Conservation (phyloP, 2,797 vertebrate genomes). For the Glyptemys insculpta region DNA sequence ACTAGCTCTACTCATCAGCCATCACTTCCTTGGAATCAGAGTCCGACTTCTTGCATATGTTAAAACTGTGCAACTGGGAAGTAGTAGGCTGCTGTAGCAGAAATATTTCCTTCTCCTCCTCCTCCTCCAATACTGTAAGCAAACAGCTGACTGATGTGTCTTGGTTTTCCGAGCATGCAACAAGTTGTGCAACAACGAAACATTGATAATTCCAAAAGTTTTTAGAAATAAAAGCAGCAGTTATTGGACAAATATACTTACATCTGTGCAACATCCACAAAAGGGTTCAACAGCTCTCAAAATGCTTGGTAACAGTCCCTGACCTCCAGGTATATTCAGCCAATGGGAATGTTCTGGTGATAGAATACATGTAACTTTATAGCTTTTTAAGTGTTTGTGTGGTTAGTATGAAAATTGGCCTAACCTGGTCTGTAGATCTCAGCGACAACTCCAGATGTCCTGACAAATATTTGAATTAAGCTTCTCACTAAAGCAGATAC, state of each 20-base stretch:
- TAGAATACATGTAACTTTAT: not conserved
- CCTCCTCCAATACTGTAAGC: conserved; percentile 45
- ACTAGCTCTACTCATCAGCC: conserved; percentile 14
- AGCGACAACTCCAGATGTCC: not conserved
- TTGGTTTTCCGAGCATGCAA: conserved; percentile 48
- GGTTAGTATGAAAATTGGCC: not conserved
- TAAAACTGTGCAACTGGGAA: conserved; percentile 36
- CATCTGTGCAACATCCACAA: not conserved
- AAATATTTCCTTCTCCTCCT: conserved; percentile 43
- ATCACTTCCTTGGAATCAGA: conserved; percentile 41
- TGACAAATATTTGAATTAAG: not conserved
- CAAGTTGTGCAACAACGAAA: conserved; percentile 49
- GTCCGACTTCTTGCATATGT: not conserved
- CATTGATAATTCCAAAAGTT: not conserved
- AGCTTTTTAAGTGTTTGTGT: not conserved
- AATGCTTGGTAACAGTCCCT: not conserved
- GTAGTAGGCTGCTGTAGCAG: conserved; percentile 19
- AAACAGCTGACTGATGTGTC: conserved; percentile 52
- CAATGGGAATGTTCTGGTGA: not conserved
- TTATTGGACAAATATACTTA: not conserved
- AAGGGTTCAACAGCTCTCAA: not conserved
- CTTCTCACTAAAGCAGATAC: not conserved
- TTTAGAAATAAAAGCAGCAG: not conserved
- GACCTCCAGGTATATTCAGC: not conserved
- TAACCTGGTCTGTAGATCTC: not conserved